These are phyloP conservation scores for Caretta caretta DNA, from an alignment of 2,113 vertebrate species.

Conservation along the genomic window DNA sequence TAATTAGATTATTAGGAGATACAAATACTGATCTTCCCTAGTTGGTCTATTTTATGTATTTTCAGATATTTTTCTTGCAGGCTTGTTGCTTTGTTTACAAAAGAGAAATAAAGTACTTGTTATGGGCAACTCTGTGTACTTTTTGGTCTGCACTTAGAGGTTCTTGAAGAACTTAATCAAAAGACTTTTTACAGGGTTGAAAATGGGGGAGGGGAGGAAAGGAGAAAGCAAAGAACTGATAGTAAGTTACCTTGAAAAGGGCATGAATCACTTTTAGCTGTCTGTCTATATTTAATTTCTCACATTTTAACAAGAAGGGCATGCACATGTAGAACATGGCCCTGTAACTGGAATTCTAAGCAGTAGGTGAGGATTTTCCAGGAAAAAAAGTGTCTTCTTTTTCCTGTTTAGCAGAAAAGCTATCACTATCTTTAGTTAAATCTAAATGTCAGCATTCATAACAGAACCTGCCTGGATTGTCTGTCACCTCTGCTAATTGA, in stretches of 20 bases:
- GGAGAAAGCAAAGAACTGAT: conserved; percentile 18
- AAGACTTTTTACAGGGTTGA: conserved; percentile 40
- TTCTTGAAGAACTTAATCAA: conserved; percentile 56
- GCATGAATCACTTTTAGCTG: conserved; percentile 54
- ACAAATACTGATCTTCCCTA: conserved; percentile 6
- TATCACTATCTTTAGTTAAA: conserved; percentile 23
- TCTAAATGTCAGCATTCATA: conserved; percentile 37
- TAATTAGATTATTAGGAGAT: conserved; percentile 42
- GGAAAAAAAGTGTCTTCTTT: not conserved
- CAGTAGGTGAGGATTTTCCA: not conserved
- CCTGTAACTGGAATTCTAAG: not conserved
- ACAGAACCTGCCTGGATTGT: conserved; percentile 28
- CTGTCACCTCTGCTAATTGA: conserved; percentile 29
- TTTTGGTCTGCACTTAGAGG: conserved; percentile 42
- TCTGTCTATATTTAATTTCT: conserved; percentile 66
- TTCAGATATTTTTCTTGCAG: conserved; percentile 40
- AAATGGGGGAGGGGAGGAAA: conserved; percentile 43
- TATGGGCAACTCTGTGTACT: conserved; percentile 54
- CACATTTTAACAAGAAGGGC: conserved; percentile 43
- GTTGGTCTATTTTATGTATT: conserved; percentile 42
- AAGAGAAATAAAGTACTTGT: conserved; percentile 62
- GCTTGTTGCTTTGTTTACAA: conserved; percentile 28
- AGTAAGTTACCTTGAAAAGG: conserved; percentile 66
- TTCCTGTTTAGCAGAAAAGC: not conserved
- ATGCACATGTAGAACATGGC: not conserved